Percentiles rank a stretch among this genome's conserved stretches.
Conservation (phyloP, 2,888 invertebrate species). For the Parochlus steinenii region DNA sequence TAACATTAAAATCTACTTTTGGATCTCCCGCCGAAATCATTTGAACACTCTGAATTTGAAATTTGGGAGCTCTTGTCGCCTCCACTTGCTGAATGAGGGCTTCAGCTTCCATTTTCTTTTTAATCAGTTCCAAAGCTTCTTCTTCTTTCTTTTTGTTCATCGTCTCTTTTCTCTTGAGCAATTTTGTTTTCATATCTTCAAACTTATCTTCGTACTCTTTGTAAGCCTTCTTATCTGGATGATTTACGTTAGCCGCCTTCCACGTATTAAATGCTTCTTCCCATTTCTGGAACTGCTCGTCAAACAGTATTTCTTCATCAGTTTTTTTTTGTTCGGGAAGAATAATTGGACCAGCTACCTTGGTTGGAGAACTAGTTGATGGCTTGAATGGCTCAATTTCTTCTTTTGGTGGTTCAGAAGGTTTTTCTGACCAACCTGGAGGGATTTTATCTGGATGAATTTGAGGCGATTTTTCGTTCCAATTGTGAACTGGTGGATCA, state of each 20-base stretch:
- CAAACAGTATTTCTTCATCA: constrained; percentile 65
- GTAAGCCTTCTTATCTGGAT: constrained; percentile 78
- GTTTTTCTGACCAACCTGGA: not conserved
- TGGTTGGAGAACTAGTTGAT: constrained; percentile 6
- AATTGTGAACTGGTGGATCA: too few relatives aligned
- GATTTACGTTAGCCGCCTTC: constrained; percentile 80
- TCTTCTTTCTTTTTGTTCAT: constrained; percentile 15
- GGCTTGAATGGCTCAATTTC: constrained; percentile 19
- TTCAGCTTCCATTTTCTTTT: too few relatives aligned
- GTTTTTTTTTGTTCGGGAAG: too few relatives aligned
- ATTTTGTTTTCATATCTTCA: constrained; percentile 63
- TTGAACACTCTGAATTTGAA: too few relatives aligned
- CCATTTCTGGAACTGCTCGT: constrained; percentile 80
- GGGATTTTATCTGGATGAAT: constrained; percentile 1
- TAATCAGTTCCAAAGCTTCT: constrained; percentile 14
- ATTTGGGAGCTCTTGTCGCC: too few relatives aligned
- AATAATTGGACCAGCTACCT: constrained; percentile 29
- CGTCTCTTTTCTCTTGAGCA: constrained; percentile 29
- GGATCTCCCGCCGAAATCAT: too few relatives aligned
- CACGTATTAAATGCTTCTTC: constrained; percentile 82
- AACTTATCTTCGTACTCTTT: constrained; percentile 76
- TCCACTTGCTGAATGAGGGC: too few relatives aligned
- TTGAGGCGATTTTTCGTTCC: too few relatives aligned
- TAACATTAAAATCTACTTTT: too few relatives aligned
- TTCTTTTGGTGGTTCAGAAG: not conserved